Evolutionary conservation across 2,113 vertebrate genomes (phyloP).

Genomic region (Leptocoma aspasia): DNA sequence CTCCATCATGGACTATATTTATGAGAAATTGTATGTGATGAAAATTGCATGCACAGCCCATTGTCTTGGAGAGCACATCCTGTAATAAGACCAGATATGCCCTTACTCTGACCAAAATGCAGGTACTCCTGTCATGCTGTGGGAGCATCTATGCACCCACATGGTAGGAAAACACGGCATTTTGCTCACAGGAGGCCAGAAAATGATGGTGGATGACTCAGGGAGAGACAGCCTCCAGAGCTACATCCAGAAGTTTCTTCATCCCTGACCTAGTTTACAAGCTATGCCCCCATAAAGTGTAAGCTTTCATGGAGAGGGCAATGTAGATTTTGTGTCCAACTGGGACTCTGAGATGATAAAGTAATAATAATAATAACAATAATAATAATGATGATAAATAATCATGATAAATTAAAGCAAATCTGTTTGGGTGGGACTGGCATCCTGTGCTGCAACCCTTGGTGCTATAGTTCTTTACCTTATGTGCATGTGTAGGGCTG

Average conservation of each 20-base stretch:
- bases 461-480: background rate
- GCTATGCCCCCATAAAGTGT: background rate
- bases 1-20: background rate
- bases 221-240: background rate
- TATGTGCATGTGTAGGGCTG: background rate
- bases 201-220: background rate
- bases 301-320: background rate
- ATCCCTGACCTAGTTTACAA: background rate
- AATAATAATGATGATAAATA: background rate
- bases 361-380: background rate
- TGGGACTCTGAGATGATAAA: background rate
- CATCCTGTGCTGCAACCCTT: background rate
- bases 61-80: background rate
- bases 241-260: background rate
- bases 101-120: background rate
- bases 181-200: background rate
- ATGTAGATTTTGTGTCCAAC: fast-evolving
- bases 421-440: background rate
- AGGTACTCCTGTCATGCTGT: background rate
- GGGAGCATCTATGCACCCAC: background rate
- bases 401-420: background rate
- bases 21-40: background rate
- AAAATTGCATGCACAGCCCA: background rate
- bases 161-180: background rate
- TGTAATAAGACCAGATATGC: background rate